These are phyloP conservation scores for Lepidurus apus DNA, from an alignment of 1,140 invertebrate species.

Conservation along the genomic window DNA sequence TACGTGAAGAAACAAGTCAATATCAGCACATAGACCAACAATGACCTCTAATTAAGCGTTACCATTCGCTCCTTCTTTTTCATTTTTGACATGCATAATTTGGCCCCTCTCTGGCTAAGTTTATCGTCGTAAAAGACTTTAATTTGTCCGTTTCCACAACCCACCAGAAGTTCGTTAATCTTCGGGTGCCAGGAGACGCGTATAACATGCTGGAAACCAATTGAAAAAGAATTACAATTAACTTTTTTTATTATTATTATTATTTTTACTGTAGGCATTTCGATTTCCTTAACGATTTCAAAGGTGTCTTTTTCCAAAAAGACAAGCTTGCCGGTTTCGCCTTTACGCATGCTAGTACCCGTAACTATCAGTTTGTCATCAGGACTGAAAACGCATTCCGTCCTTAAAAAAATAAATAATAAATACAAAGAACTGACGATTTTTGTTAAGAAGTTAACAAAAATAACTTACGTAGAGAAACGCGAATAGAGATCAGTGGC, in stretches of 20 bases:
- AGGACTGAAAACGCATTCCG: slow-evolving; percentile 90
- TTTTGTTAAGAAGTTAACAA: neutral
- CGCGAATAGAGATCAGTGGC: slow-evolving; percentile 69
- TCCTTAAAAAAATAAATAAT: slow-evolving; percentile 52
- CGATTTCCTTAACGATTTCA: slow-evolving; percentile 64
- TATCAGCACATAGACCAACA: neutral
- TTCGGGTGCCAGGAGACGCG: slow-evolving; percentile 93
- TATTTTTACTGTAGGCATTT: slow-evolving; percentile 59
- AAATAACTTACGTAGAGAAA: slow-evolving; percentile 58
- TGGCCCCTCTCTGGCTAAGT: slow-evolving; percentile 80
- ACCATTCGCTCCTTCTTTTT: slow-evolving; percentile 56
- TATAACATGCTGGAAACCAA: slow-evolving; percentile 54
- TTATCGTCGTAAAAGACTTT: slow-evolving; percentile 87
- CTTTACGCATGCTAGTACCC: slow-evolving; percentile 71
- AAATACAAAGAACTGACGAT: neutral
- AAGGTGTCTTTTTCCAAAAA: slow-evolving; percentile 79
- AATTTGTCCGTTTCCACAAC: slow-evolving; percentile 83
- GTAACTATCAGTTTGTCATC: slow-evolving; percentile 85
- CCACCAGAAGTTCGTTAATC: slow-evolving; percentile 91
- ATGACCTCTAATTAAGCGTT: neutral
- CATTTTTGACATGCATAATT: slow-evolving; percentile 78
- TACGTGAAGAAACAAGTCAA: neutral
- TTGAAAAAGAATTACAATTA: slow-evolving; percentile 34
- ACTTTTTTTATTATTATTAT: neutral
- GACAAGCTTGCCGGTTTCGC: slow-evolving; percentile 62